Evolutionary conservation across 2,797 vertebrate genomes (phyloP).

Genomic region (Fistularia commersonii): DNA sequence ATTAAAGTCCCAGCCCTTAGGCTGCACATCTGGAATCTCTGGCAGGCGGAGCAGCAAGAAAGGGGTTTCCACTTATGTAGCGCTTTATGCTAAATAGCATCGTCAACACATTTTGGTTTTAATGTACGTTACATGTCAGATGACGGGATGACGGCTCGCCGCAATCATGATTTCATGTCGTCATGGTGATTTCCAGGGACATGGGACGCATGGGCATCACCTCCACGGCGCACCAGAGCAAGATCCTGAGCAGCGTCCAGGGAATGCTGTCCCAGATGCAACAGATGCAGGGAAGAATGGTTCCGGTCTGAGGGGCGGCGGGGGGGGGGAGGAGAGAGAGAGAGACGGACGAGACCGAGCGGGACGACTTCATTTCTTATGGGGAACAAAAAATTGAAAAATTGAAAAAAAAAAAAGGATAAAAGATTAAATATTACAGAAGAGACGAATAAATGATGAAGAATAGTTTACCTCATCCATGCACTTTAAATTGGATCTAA

Average conservation of each 20-base stretch:
- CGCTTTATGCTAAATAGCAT: too few species aligned
- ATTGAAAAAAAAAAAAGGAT: slow-evolving; percentile 49
- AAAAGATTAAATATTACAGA: slow-evolving; percentile 50
- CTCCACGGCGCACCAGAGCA: slow-evolving; percentile 87
- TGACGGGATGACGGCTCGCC: too few species aligned
- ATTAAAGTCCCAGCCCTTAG: too few species aligned
- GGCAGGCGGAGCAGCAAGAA: too few species aligned
- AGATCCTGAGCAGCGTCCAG: slow-evolving; percentile 91
- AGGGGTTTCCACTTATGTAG: too few species aligned
- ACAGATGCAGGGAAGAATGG: slow-evolving; percentile 95
- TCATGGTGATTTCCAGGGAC: slow-evolving; percentile 73
- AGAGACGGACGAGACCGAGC: slow-evolving; percentile 47
- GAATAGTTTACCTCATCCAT: slow-evolving; percentile 99
- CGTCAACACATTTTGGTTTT: too few species aligned
- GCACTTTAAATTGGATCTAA: slow-evolving; percentile 92
- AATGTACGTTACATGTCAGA: too few species aligned
- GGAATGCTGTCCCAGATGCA: slow-evolving; percentile 95
- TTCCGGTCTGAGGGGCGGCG: slow-evolving; percentile 86
- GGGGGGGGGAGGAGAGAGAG: slow-evolving; percentile 58
- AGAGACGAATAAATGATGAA: slow-evolving; percentile 70
- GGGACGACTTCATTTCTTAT: slow-evolving; percentile 57
- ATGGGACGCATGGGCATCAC: slow-evolving; percentile 92
- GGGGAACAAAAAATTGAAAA: slow-evolving; percentile 30
- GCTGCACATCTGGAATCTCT: too few species aligned
- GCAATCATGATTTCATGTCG: too few species aligned